A percentile compares a stretch with the other conserved stretches of the same genome.
Evolutionary conservation across 2,113 vertebrate species (phyloP).

Genomic region (Laterallus jamaicensis): DNA sequence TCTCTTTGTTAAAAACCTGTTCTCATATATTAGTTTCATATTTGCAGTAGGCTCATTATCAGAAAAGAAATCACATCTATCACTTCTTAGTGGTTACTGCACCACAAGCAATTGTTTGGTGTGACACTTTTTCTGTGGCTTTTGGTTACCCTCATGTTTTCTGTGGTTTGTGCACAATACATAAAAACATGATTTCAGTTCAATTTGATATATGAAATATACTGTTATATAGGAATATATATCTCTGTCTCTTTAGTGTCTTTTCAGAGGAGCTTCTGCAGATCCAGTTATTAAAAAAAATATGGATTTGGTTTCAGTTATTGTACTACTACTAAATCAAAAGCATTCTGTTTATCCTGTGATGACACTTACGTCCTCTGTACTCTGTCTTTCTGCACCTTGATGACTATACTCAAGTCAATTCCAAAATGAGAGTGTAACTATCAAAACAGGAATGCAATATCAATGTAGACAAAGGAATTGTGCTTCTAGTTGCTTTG

Average conservation of each 20-base stretch:
- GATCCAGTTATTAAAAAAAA: not conserved
- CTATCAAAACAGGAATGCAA: not conserved
- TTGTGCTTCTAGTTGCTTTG: not conserved
- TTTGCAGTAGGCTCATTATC: not conserved
- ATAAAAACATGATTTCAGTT: not conserved
- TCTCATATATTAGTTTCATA: not conserved
- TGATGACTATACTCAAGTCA: not conserved
- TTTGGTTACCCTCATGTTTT: not conserved
- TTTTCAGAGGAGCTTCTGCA: not conserved
- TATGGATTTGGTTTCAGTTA: not conserved
- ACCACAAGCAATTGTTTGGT: not conserved
- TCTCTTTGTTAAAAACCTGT: not conserved
- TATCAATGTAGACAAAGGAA: not conserved
- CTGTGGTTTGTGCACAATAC: not conserved
- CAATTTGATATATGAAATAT: not conserved
- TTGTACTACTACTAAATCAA: constrained; percentile 24
- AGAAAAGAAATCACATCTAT: not conserved
- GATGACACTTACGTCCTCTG: not conserved
- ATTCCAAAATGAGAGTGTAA: not conserved
- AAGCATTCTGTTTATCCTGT: not conserved
- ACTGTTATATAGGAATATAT: not conserved
- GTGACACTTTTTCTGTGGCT: not conserved
- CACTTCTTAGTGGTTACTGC: not conserved
- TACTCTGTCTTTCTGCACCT: not conserved
- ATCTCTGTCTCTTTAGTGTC: constrained; percentile 12